Percentiles rank a stretch among this genome's conserved stretches.
These are phyloP conservation scores for Pachydiplax longipennis DNA, from an alignment of 2,888 invertebrate species.

Conservation along the genomic window DNA sequence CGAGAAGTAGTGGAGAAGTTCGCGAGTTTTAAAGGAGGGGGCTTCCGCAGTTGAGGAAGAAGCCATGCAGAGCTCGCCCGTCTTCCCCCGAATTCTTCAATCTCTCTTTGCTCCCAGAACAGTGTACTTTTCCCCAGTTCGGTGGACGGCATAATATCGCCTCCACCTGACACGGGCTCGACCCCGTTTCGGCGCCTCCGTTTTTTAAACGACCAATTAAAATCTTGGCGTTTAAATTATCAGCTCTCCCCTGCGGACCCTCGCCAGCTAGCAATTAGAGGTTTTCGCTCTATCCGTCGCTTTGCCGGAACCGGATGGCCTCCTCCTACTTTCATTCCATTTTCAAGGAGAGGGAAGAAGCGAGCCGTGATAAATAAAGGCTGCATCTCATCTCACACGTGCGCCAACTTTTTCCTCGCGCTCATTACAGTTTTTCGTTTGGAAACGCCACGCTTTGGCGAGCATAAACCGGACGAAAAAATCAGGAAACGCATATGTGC, in stretches of 20 bases:
- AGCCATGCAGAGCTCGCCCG: background rate
- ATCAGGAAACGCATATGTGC: background rate
- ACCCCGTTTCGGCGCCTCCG: background rate
- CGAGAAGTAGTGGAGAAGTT: background rate
- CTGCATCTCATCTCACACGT: background rate
- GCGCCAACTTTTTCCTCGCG: background rate
- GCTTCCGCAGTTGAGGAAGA: background rate
- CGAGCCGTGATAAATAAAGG: background rate
- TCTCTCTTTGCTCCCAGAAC: no score
- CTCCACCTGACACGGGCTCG: background rate
- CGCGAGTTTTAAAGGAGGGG: background rate
- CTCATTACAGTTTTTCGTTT: background rate
- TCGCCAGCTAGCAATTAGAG: background rate
- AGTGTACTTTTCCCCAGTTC: no score
- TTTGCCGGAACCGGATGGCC: background rate
- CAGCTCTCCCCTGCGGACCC: background rate
- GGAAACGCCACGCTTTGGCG: background rate
- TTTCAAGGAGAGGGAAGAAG: background rate
- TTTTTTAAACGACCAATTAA: background rate
- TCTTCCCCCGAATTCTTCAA: background rate
- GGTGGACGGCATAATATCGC: background rate
- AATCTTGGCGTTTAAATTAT: background rate
- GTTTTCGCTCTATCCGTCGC: background rate
- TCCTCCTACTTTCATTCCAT: background rate
- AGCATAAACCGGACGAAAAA: background rate